Conservation (phyloP, 2,888 invertebrate genomes). For the Xestia c-nigrum region DNA sequence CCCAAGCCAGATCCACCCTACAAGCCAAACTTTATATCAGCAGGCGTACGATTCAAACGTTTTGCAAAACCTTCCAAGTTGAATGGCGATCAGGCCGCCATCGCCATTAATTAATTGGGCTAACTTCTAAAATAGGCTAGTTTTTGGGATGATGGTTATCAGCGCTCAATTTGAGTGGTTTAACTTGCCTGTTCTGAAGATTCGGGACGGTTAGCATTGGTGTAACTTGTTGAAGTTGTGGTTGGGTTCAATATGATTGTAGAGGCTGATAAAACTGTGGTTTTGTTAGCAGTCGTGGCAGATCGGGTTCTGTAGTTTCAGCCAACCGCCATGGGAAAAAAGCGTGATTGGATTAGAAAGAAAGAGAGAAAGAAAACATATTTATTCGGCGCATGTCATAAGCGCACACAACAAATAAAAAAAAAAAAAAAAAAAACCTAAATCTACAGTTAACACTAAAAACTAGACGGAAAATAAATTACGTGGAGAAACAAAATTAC, state of each 20-base stretch:
- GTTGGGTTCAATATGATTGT: neutral
- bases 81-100: slow-evolving; percentile 53
- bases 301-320: neutral
- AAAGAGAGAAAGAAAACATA: too few species aligned
- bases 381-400: too few species aligned
- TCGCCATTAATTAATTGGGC: slow-evolving; percentile 66
- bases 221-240: slow-evolving; percentile 14
- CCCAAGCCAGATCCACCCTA: slow-evolving; percentile 2
- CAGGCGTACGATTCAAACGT: slow-evolving; percentile 57
- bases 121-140: slow-evolving; percentile 54
- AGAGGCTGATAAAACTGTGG: neutral
- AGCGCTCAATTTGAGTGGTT: slow-evolving; percentile 63
- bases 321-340: neutral
- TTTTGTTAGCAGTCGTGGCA: neutral
- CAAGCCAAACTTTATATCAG: slow-evolving; percentile 52
- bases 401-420: too few species aligned
- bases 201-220: neutral
- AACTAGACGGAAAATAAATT: too few species aligned
- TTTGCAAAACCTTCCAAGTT: slow-evolving; percentile 61
- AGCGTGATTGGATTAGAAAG: neutral
- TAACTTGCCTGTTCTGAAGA: slow-evolving; percentile 59
- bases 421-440: too few species aligned
- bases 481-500: too few species aligned
- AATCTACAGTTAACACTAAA: too few species aligned
- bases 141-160: slow-evolving; percentile 61